A percentile compares a stretch with the other conserved stretches of the same genome.
Conservation (phyloP, 2,888 invertebrate genomes). For the Plagodis pulveraria region DNA sequence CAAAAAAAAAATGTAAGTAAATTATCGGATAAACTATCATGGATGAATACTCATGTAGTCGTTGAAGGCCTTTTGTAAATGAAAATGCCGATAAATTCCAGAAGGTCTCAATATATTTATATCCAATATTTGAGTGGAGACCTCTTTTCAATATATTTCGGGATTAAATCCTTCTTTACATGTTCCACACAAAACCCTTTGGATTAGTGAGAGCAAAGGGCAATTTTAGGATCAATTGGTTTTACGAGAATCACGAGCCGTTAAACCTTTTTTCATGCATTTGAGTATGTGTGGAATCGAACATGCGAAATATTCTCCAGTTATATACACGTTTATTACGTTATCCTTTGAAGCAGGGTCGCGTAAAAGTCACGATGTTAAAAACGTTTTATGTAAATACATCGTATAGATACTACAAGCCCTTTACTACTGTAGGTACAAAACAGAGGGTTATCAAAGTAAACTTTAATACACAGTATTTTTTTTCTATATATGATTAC, state of each 20-base stretch:
- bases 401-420: no score
- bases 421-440: no score
- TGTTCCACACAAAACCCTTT: constrained; percentile 40
- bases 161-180: constrained; percentile 41
- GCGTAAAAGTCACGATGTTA: no score
- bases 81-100: neutral
- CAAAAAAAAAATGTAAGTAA: no score
- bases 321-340: constrained; percentile 25
- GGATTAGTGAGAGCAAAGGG: constrained; percentile 47
- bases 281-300: constrained; percentile 55
- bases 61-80: neutral
- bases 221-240: constrained; percentile 70
- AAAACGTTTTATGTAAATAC: no score
- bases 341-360: constrained; percentile 8
- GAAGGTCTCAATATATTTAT: neutral
- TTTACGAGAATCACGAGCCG: constrained; percentile 70
- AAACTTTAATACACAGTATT: no score
- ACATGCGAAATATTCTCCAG: constrained; percentile 42
- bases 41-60: no score
- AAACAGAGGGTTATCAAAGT: no score
- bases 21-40: no score
- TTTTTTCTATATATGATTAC: no score
- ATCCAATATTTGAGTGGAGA: neutral
- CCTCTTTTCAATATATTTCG: constrained; percentile 38
- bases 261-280: constrained; percentile 65